phyloP scores from a whole-genome alignment of 2,888 invertebrate species.

The Melangyna quadrimaculata region DNA sequence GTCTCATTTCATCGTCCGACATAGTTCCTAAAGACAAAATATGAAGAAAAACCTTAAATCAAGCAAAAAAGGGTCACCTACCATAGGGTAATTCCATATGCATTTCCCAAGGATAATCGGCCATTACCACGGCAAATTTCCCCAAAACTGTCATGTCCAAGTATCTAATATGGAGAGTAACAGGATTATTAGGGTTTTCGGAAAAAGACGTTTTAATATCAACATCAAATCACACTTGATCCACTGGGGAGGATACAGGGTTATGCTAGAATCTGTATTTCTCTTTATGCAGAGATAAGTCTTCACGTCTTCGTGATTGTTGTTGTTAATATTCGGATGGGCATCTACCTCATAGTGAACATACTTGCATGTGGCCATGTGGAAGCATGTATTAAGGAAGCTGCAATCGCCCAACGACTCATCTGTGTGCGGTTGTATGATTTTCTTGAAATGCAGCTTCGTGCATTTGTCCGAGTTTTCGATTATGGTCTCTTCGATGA shows the following conservation, averaged over 20 bases:
- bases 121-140: conserved; percentile 99
- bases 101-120: conserved; percentile 99
- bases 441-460: conserved; percentile 97
- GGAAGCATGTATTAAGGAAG: conserved; percentile 98
- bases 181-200: not conserved
- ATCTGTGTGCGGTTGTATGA: conserved; percentile 97
- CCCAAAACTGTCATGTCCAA: conserved; percentile 83
- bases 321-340: conserved; percentile 78
- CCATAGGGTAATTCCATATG: conserved; percentile 99
- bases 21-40: conserved; percentile 84
- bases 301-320: conserved; percentile 79
- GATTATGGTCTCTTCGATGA: conserved; percentile 59
- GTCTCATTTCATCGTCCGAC: conserved; percentile 99
- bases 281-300: conserved; percentile 79
- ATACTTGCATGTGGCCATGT: conserved; percentile 98
- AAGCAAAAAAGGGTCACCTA: conserved; percentile 2
- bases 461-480: conserved; percentile 86
- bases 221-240: conserved; percentile 97
- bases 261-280: conserved; percentile 82
- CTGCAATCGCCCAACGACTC: conserved; percentile 98
- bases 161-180: conserved; percentile 70
- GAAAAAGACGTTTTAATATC: conserved; percentile 79
- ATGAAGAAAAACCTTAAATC: not conserved
- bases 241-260: conserved; percentile 93
- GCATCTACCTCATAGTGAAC: conserved; percentile 98